Evolutionary conservation across 2,888 invertebrate species (phyloP), one percentile per base, ranked within the genome.

Genomic region (Corythucha ciliata): DNA sequence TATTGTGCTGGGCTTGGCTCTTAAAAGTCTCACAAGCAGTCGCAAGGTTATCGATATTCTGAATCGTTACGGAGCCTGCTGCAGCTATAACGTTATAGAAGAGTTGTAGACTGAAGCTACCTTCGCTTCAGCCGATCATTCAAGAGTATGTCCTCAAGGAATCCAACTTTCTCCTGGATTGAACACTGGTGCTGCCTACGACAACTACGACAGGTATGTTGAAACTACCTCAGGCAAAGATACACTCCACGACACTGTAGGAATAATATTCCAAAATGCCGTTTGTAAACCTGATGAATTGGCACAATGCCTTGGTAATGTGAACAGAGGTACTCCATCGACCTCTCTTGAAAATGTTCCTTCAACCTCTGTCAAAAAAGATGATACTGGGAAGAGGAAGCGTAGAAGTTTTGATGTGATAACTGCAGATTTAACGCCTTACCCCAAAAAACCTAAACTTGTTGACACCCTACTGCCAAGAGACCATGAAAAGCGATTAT

Each of bases 141-240:
- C 29, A 10, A 10, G 10, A 10, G n/a, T 29, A 29, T 29, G 8
- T 8, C 29, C 29, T 29, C 8, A 29, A 29, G n/a, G n/a, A 8
- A 29, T 29, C 8, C 8, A 29, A 29, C 29, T n/a, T 8, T 10
- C 8, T 10, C 27, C 45, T 32, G 27, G 22, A 12, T 14, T 24
- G 7, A 12, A 7, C 22, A 24, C 20, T 25, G 14, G 8, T 22
- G 57, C 63, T 18, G 64, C 64, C 1, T 63, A 54, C 32, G 59
- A 64, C 42, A 64, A 63, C 55, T 63, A 61, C 25, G 62, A 59
- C 33, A 53, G 64, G 7, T 65, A 53, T 51, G 65, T 65, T 10
- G 64, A 65, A 46, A 65, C 65, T 4, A 14, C 34, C 7, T 56
- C 33, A 54, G 64, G 65, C 5, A 66, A 65, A 55, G 63, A 65